A percentile compares a stretch with the other conserved stretches of the same genome.
Evolutionary conservation across 2,113 vertebrate species (phyloP).

Genomic region (Azemiops feae): DNA sequence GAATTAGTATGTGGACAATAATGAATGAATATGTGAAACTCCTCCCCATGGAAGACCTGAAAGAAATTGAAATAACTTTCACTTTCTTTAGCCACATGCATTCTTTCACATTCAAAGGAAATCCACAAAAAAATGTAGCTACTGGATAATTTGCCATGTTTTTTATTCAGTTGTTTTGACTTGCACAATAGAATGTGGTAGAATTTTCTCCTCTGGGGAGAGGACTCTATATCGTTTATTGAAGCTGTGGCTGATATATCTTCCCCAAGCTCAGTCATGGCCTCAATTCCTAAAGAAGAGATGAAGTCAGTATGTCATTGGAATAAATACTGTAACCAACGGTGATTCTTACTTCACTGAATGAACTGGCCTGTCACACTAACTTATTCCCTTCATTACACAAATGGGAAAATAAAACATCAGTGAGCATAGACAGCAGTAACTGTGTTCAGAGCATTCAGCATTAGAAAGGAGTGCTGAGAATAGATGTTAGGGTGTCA

Average conservation of each 20-base stretch:
- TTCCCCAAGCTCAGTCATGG: neutral
- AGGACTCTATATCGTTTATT: neutral
- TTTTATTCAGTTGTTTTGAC: neutral
- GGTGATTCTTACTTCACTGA: neutral
- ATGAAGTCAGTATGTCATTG: neutral
- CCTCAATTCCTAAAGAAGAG: neutral
- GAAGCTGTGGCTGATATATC: neutral
- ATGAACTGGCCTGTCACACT: neutral
- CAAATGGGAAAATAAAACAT: neutral
- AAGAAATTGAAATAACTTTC: neutral
- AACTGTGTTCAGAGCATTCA: neutral
- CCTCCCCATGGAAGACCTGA: neutral
- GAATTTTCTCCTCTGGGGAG: neutral
- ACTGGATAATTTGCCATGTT: neutral
- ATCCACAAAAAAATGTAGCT: neutral
- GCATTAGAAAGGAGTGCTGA: neutral
- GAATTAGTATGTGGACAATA: neutral
- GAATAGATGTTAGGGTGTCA: neutral
- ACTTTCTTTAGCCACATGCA: neutral
- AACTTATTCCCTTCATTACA: neutral
- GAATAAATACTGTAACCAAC: neutral
- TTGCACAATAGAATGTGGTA: neutral
- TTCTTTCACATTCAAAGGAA: neutral
- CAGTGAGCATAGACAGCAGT: neutral
- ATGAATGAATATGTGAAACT: neutral